Evolutionary conservation across 2,888 invertebrate species (phyloP), one percentile per base, ranked within the genome.

Genomic region (Netelia inedita): DNA sequence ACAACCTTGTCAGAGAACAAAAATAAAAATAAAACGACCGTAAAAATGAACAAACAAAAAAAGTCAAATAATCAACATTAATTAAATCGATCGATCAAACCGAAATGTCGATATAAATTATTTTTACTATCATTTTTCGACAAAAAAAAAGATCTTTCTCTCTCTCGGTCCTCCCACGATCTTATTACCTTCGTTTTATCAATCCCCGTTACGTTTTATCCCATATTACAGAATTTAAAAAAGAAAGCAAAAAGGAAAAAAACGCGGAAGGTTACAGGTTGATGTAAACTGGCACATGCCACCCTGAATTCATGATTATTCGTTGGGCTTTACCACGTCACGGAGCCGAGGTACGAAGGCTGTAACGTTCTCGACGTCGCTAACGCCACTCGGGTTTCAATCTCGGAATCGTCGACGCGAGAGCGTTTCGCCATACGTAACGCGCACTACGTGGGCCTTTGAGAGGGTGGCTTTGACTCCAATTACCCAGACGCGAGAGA

Each of bases 381-480:
- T 3, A 43, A 16, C n/a, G 55, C 23, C 50, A 61, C 76, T 81
- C 69, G 81, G 53, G 46, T 84, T 85, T 79, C 82, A 82, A 82
- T 85, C 82, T 78, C 61, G 76, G 11, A 53, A 16, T 75, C 72
- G 66, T 66, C 72, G 65, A 65, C 50, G 63, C 50, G 6, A 53
- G 10, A 53, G 61, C 53, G 23, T 63, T 19, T 74, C 63, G 21
- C 14, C 19, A 23, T 41, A 14, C 23, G 41, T 14, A 14, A 14
- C 14, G 19, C 53, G 0, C 16, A 16, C 19, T 43, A 41, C 28
- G 65, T 11, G 65, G 35, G 43, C 28, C 61, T 80, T 76, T 73
- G 57, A 57, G 74, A 72, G 72, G 81, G 75, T 72, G 66, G 71
- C 72, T 74, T 71, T 63, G 84, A 79, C 61, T 81, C 65, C 69